A percentile compares a stretch with the other conserved stretches of the same genome.
These are phyloP conservation scores for Tiliqua scincoides DNA, from an alignment of 2,113 vertebrate species.

Conservation along the genomic window DNA sequence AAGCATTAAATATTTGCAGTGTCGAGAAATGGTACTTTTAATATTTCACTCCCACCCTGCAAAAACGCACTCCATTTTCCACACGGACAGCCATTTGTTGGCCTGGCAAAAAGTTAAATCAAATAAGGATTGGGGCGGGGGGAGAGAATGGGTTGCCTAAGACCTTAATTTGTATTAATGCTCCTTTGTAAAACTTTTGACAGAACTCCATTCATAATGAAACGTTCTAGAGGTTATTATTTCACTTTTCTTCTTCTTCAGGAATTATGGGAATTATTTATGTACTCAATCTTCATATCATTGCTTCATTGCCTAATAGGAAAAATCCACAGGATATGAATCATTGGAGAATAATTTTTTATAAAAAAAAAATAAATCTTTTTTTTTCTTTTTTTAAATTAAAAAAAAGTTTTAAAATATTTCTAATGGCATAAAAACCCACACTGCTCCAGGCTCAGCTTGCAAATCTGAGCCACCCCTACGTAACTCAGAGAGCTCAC, in stretches of 20 bases:
- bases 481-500: constrained; percentile 41
- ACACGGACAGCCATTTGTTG: constrained; percentile 50
- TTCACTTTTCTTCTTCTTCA: constrained; percentile 71
- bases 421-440: constrained; percentile 69
- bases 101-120: constrained; percentile 61
- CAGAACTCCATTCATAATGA: constrained; percentile 77
- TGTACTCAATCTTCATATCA: constrained; percentile 75
- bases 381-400: constrained; percentile 68
- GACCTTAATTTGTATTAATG: constrained; percentile 75
- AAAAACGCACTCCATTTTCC: constrained; percentile 52
- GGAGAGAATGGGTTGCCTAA: constrained; percentile 63
- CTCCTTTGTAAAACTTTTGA: constrained; percentile 66
- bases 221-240: constrained; percentile 75
- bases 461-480: constrained; percentile 62
- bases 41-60: constrained; percentile 44
- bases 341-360: constrained; percentile 67
- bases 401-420: constrained; percentile 72
- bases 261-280: constrained; percentile 80
- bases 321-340: constrained; percentile 76
- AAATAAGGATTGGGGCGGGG: constrained; percentile 65
- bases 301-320: constrained; percentile 70
- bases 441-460: constrained; percentile 62
- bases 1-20: constrained; percentile 54
- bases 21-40: constrained; percentile 33
- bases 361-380: constrained; percentile 69